A percentile compares a stretch with the other conserved stretches of the same genome.
Evolutionary conservation across 2,797 vertebrate genomes (phyloP).

Genomic region (Neosilurus hyrtlii): DNA sequence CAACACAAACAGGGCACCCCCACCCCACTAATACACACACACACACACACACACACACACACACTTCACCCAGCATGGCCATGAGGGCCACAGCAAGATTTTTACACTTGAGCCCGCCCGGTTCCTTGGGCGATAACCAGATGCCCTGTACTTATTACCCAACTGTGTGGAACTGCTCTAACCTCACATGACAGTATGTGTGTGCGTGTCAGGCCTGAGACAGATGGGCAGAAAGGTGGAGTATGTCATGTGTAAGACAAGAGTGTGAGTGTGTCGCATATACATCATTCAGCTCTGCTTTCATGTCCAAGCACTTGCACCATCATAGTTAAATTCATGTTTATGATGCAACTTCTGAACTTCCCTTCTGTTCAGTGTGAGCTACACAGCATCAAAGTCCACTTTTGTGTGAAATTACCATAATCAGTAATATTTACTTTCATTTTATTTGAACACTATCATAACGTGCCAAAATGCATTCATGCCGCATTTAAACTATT

Average conservation of each 20-base stretch:
- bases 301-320: neutral
- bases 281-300: neutral
- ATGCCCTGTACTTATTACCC: constrained; percentile 74
- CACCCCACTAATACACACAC: neutral
- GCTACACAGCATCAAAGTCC: neutral
- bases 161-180: constrained; percentile 64
- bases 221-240: constrained; percentile 77
- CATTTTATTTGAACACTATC: neutral
- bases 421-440: neutral
- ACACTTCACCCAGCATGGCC: constrained; percentile 30
- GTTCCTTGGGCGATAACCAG: constrained; percentile 74
- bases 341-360: neutral
- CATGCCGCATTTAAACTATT: neutral
- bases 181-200: constrained; percentile 70
- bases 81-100: constrained; percentile 52
- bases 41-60: constrained; percentile 2
- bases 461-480: neutral
- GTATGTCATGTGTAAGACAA: constrained; percentile 72
- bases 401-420: neutral
- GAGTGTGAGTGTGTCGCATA: constrained; percentile 15
- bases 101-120: constrained; percentile 64
- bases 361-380: neutral
- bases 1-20: constrained; percentile 47
- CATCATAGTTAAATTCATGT: neutral
- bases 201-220: constrained; percentile 52